phyloP scores from a whole-genome alignment of 2,888 invertebrate species.

The Scotopteryx bipunctaria region DNA sequence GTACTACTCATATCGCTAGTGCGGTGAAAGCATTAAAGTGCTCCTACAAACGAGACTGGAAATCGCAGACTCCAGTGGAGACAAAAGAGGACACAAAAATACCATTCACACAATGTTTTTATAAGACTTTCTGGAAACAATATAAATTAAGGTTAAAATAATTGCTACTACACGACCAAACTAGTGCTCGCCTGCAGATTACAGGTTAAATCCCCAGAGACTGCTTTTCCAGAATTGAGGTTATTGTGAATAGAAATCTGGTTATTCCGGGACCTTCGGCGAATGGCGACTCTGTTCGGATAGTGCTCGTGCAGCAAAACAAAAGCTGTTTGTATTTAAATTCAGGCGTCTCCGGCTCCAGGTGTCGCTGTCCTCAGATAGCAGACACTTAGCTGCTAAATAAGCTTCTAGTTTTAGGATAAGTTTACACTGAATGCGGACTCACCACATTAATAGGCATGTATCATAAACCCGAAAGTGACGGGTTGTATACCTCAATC shows the following conservation, averaged over 20 bases:
- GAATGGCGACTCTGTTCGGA: slow-evolving; percentile 3
- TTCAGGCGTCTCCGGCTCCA: slow-evolving; percentile 9
- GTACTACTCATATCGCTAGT: no score
- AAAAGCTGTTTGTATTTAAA: slow-evolving; percentile 25
- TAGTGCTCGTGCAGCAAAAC: slow-evolving; percentile 8
- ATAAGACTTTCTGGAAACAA: no score
- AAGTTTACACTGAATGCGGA: slow-evolving; percentile 1
- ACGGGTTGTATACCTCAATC: no score
- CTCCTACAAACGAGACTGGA: no score
- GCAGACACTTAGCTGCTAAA: slow-evolving; percentile 23
- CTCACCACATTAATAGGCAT: neutral
- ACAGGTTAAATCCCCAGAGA: neutral
- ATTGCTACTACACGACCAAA: no score
- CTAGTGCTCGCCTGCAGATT: neutral
- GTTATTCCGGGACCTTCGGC: neutral
- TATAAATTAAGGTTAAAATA: no score
- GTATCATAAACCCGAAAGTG: neutral
- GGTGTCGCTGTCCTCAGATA: slow-evolving; percentile 24
- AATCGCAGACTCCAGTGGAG: no score
- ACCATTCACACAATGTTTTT: no score
- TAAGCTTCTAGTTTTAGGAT: slow-evolving; percentile 9
- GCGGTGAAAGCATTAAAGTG: no score
- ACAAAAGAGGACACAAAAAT: no score
- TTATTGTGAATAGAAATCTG: slow-evolving; percentile 10
- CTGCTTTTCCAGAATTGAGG: neutral